These are phyloP conservation scores for Lophochroa leadbeateri DNA, from an alignment of 2,113 vertebrate genomes.

Conservation along the genomic window DNA sequence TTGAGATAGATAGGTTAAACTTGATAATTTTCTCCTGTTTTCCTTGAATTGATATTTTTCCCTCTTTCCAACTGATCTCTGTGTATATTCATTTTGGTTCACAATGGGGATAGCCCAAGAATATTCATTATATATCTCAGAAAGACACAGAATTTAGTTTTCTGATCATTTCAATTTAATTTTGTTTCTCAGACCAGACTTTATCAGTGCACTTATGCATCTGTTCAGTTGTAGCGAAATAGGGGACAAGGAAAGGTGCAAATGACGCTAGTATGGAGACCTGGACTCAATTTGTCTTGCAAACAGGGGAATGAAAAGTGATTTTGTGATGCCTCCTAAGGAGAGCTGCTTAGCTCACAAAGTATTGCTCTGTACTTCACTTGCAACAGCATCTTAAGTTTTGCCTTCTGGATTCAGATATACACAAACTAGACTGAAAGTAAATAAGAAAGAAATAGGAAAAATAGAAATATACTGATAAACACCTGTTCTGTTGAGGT, in stretches of 20 bases:
- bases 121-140: not conserved
- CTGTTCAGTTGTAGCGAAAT: not conserved
- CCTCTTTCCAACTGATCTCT: not conserved
- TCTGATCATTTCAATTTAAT: not conserved
- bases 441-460: not conserved
- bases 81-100: not conserved
- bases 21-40: not conserved
- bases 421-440: not conserved
- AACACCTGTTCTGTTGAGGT: not conserved
- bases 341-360: not conserved
- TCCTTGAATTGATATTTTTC: not conserved
- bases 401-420: not conserved
- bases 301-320: not conserved
- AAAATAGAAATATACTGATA: not conserved
- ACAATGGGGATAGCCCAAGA: not conserved
- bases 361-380: not conserved
- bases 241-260: not conserved
- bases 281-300: not conserved
- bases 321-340: not conserved
- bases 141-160: not conserved
- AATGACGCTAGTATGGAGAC: not conserved
- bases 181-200: not conserved
- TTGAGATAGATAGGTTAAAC: not conserved
- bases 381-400: not conserved
- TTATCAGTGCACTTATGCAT: not conserved